Conservation (phyloP, 1,140 invertebrate species). For the Caenorhabditis briggsae region DNA sequence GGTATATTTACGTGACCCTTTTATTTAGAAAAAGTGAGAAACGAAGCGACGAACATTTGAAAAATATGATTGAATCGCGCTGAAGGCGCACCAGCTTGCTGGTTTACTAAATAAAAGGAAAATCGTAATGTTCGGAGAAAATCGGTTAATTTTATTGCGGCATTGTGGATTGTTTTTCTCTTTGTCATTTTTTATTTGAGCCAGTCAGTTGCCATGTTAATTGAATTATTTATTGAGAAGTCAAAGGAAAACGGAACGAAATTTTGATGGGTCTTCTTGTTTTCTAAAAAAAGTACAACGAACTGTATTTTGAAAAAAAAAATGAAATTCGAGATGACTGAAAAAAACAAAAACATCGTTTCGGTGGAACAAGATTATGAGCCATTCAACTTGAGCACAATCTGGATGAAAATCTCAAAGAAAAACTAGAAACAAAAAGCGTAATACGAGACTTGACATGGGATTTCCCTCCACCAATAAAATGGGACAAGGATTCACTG, state of each 20-base stretch:
- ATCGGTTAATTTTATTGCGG: too few species aligned
- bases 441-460: slow-evolving; percentile 2
- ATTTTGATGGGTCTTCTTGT: too few species aligned
- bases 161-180: neutral
- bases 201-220: slow-evolving; percentile 1
- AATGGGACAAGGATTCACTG: slow-evolving; percentile 26
- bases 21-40: too few species aligned
- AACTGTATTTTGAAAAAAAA: too few species aligned
- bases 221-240: neutral
- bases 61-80: too few species aligned
- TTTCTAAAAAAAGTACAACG: too few species aligned
- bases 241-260: neutral
- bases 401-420: neutral
- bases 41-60: too few species aligned
- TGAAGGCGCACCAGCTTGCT: too few species aligned
- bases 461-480: slow-evolving; percentile 1
- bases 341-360: neutral
- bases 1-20: too few species aligned
- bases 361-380: neutral
- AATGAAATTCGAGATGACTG: too few species aligned
- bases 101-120: too few species aligned
- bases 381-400: neutral
- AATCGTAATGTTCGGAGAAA: too few species aligned
- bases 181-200: neutral
- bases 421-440: neutral